Base-by-base conservation (phyloP, 2,888 invertebrate genomes). In the Phyto melanocephala region DNA sequence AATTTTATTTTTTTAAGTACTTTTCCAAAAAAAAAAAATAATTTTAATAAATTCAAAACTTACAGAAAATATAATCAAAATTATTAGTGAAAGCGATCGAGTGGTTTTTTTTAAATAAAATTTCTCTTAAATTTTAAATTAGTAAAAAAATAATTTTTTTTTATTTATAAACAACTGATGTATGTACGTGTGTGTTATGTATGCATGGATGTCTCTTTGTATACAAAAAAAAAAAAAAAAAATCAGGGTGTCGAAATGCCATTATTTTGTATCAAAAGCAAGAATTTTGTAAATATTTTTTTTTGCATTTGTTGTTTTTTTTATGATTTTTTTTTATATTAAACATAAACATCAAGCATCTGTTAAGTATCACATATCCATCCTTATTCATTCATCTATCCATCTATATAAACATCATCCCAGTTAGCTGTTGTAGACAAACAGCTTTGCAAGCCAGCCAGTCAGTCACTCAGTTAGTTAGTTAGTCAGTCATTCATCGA, bases 351-450 rank as follows among this genome's bases (percentile, higher is more conserved):
- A 54, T 60, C 52, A 67, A 77, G 65, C 81, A 81, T 81, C 76
- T 81, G 81, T 81, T 76, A 45, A 54, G 37, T 81, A 81, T 81
- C 81, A 68, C 77, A 81, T 76, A 76, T 67, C 70, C 70, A 54
- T 63, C 28, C 35, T 22, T 47, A 37, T 60, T 28, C 24, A 63
- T 58, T 28, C 33, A 58, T 58, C 2, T 63, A 58, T 60, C 17
- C 35, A 6, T 24, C 11, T 45, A 42, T 40, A 37, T 15, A 20
- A 37, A 15, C 62, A 74, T 62, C 47, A 70, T 33, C 13, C 56
- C 11, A 47, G 47, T 47, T 6, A 15, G 17, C 20, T 47, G 1
- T 45, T 6, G 17, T 17, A 17, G 47, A 10, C 22, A 11, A 11
- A 10, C 17, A 47, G 47, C 47, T 11, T 20, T 4, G 20, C 22